Conservation (phyloP, 1,140 invertebrate species). For the Aphelenchoides fujianensis region DNA sequence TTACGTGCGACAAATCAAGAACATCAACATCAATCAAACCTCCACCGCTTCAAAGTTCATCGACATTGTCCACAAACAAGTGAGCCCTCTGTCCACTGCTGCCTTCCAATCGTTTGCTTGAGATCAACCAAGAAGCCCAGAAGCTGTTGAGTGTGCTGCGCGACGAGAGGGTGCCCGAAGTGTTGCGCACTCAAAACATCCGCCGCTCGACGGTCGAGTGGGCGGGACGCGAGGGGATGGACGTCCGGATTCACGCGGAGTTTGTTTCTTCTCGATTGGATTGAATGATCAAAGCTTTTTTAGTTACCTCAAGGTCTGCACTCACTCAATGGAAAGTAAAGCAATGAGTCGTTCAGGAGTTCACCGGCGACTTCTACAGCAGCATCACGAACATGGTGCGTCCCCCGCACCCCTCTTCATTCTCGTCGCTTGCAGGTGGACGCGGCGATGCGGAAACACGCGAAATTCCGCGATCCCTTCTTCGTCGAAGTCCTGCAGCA, state of each 20-base stretch:
- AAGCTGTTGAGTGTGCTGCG: slow-evolving; percentile 82
- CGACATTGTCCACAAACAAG: slow-evolving; percentile 73
- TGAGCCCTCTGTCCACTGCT: background rate
- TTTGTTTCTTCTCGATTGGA: background rate
- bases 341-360: slow-evolving; percentile 85
- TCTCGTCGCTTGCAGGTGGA: slow-evolving; percentile 71
- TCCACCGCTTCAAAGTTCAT: slow-evolving; percentile 89
- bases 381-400: slow-evolving; percentile 76
- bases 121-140: slow-evolving; percentile 86
- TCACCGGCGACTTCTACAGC: slow-evolving; percentile 89
- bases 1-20: slow-evolving; percentile 91
- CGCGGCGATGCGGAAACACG: slow-evolving; percentile 88
- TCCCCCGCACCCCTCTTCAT: background rate
- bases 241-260: slow-evolving; percentile 18
- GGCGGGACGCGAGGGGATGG: slow-evolving; percentile 89
- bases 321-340: no score
- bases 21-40: slow-evolving; percentile 90
- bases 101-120: slow-evolving; percentile 65
- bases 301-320: slow-evolving; percentile 70
- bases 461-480: slow-evolving; percentile 85
- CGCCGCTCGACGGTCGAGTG: slow-evolving; percentile 88
- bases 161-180: slow-evolving; percentile 79
- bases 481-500: slow-evolving; percentile 93
- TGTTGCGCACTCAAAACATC: slow-evolving; percentile 79
- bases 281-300: no score